Percentiles rank a stretch among this genome's conserved stretches.
phyloP scores from a whole-genome alignment of 2,797 vertebrate genomes.

The Euthynnus affinis region DNA sequence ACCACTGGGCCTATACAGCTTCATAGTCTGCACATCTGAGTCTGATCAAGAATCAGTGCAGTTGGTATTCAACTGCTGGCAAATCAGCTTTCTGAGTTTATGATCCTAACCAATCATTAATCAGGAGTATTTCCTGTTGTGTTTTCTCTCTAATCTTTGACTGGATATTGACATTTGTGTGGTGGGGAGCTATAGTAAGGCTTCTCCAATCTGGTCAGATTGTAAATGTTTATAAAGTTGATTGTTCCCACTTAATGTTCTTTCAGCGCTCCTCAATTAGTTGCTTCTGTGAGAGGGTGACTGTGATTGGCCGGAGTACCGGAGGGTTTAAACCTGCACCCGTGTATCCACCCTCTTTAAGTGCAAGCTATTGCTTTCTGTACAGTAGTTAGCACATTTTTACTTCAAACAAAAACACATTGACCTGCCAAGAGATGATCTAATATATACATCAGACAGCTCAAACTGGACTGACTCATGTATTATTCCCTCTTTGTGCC shows the following conservation, averaged over 20 bases:
- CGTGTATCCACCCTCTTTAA: not conserved
- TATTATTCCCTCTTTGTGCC: conserved; percentile 7
- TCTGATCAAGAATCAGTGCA: conserved; percentile 65
- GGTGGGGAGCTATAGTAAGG: conserved; percentile 20
- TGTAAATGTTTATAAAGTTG: conserved; percentile 48
- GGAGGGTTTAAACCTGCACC: conserved; percentile 58
- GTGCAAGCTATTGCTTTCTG: not conserved
- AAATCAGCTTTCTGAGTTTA: conserved; percentile 55
- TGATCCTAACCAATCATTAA: conserved; percentile 58
- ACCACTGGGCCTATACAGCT: conserved; percentile 29
- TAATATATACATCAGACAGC: not conserved
- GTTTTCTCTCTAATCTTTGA: conserved; percentile 43
- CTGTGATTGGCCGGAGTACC: conserved; percentile 39
- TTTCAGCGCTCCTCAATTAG: conserved; percentile 46
- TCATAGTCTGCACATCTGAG: conserved; percentile 65
- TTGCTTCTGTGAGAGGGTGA: conserved; percentile 28
- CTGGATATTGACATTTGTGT: conserved; percentile 45
- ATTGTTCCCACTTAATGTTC: conserved; percentile 36
- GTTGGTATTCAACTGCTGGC: conserved; percentile 44
- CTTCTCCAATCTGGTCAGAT: conserved; percentile 38
- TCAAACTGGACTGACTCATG: conserved; percentile 11
- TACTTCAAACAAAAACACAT: conserved; percentile 21
- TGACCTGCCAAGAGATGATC: conserved; percentile 10
- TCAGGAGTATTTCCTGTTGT: conserved; percentile 72
- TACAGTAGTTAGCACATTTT: conserved; percentile 24